Evolutionary conservation across 2,113 vertebrate genomes (phyloP), one percentile per base, ranked within the genome.

Genomic region (Hirundichthys speculiger): DNA sequence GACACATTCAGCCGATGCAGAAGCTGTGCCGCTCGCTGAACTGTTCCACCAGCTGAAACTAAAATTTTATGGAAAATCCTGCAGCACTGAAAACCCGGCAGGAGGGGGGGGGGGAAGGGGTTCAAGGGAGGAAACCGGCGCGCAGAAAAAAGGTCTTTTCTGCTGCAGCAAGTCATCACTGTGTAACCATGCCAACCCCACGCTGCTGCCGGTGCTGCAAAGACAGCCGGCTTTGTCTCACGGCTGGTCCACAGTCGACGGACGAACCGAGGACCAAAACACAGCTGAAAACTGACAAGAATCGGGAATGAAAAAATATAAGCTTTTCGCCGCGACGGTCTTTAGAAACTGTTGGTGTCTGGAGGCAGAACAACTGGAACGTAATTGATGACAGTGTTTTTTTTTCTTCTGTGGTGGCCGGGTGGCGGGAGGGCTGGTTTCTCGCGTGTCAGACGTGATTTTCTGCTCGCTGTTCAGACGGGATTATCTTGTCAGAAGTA

Each of bases 21-120:
- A 1, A 34, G 30, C 30, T 10, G n/a, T n/a, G n/a, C 11, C 30
- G 7, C 3, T 2, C 6, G 30, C 6, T 9, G 30, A 34, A 10
- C 3, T 7, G 30, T 10, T 34, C 6, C 3, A 34, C 27, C 27
- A 27, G 8, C 27, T 27, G 4, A 45, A 74, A 64, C 27, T 1
- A 3, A 45, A 8, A 27, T 75, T 57, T 74, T 65, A 76, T 83
- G 78, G 57, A 59, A 77, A 79, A 79, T 72, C 64, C 59, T 77
- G 84, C 84, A 79, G 77, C 64, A 78, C 14, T n/a, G n/a, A n/a
- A 16, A 14, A 69, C 10, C 57, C 65, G 65, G 71, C n/a, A 20
- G 0, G 20, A 16, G 45, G 60, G 58, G 47, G 20, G 42, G 45
- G 60, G 58, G 47, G 16, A 18, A 21, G 47, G 41, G 59, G 64